Evolutionary conservation across 2,888 invertebrate genomes (phyloP), one percentile per base, ranked within the genome.

Genomic region (Cheilosia vernalis): DNA sequence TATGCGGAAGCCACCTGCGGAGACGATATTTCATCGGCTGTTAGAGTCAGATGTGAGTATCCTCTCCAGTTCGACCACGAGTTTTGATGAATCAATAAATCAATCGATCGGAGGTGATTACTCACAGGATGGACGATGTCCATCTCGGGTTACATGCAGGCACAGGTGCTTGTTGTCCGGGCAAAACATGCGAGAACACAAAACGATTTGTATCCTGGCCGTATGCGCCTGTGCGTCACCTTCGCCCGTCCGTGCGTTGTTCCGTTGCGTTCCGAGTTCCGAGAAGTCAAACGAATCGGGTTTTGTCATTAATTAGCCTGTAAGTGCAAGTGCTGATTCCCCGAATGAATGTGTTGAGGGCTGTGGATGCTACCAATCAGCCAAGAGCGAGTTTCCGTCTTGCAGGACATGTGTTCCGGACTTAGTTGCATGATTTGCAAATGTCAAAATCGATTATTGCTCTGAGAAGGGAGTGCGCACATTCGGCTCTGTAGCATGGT

Each of bases 71-170:
- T 85, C 67, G 76, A 61, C 81, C 85, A 76, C 81, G 76, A 72
- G 81, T 76, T 85, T 85, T 85, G 85, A 85, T 85, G 85, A 85
- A 85, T 85, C 81, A 85, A 85, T 85, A 85, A 85, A 85, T 85
- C 85, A 85, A 85, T 85, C 85, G 85, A 85, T 85, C 76, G 30
- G 60, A 77, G 76, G 85, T 77, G 77, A 85, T 85, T 85, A 85
- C 81, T 85, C 85, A 85, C 76, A 44, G 67, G 37, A 64, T 49
- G 67, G 66, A 66, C 69, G 47, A 64, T 58, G 70, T 76, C 66
- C 72, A 72, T 76, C 72, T 85, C 67, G 42, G 51, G 67, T 85
- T 77, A 79, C 83, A 78, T 49, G 53, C 77, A 44, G 55, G 42
- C 73, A 85, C 85, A 85, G 85, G 81, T 85, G 85, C 81, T 72